Base-by-base conservation (phyloP, 2,113 vertebrate species). In the Enhydra lutris region DNA sequence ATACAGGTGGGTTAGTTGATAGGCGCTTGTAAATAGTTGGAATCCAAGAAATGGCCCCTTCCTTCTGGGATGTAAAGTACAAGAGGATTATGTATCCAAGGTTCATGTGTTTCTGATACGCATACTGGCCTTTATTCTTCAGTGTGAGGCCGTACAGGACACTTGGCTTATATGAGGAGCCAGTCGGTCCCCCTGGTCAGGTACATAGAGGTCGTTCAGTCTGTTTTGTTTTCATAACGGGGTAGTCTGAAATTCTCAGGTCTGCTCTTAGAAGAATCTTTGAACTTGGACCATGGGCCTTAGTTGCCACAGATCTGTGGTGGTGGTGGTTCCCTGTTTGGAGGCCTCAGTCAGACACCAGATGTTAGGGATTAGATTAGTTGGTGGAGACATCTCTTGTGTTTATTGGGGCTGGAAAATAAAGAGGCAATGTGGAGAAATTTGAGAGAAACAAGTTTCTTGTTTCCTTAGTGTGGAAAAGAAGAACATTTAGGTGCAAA, bases 401-500 rank as follows among this genome's bases (percentile, higher is more conserved):
- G 63, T 34, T 2, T 96, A 18, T 84, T 89, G 78, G 69, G 61
- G 55, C 45, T 42, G 92, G 55, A 91, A 86, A 92, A 12, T 67
- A 76, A 85, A 96, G 47, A 20, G 67, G 31, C 23, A 92, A 18
- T 86, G 42, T 95, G 76, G 65, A 96, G 91, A 96, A 85, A 79
- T 91, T 92, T n/a, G 59, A 89, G 45, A 88, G 71, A 91, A 91
- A 69, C 0, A 21, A 21, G 10, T 55, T 73, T 13, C 10, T 82
- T 96, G 45, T 88, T 94, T 93, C 55, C 18, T 2, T 92, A 29
- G 23, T 10, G 34, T 92, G 65, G 63, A 80, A 65, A 84, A 34
- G 71, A 85, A 63, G 36, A 89, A 95, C 86, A 57, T 67, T 5
- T 34, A 91, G 69, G n/a, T 69, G 76, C 0, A 92, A 88, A 42